Conservation (phyloP, 2,797 vertebrate species). For the Galago senegalensis region DNA sequence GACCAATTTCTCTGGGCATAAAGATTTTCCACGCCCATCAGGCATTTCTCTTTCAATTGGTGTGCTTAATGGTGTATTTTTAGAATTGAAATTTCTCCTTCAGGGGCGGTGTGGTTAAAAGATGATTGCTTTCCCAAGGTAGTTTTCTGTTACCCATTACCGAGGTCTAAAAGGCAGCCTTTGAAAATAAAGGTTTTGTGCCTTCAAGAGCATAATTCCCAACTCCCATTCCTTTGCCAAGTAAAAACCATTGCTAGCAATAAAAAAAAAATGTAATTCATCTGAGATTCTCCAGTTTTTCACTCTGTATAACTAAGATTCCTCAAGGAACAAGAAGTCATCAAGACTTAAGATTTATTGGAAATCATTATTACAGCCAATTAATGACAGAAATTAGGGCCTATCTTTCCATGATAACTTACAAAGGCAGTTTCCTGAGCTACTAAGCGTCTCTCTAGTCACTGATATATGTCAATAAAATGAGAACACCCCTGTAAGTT, state of each 20-base stretch:
- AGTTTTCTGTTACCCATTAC: slow-evolving; percentile 44
- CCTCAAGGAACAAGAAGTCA: slow-evolving; percentile 18
- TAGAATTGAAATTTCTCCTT: slow-evolving; percentile 67
- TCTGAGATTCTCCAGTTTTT: not conserved
- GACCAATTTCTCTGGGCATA: slow-evolving; percentile 61
- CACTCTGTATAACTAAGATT: not conserved
- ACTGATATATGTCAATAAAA: not conserved
- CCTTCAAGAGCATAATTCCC: not conserved
- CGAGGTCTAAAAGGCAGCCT: slow-evolving; percentile 29
- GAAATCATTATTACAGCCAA: not conserved
- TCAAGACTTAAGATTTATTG: not conserved
- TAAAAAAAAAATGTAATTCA: not conserved
- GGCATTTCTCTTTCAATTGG: slow-evolving; percentile 55
- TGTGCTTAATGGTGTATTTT: slow-evolving; percentile 62
- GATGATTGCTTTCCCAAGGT: not conserved
- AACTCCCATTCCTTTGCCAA: slow-evolving; percentile 16
- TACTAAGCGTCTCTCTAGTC: not conserved
- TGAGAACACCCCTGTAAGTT: not conserved
- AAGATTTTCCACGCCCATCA: slow-evolving; percentile 60
- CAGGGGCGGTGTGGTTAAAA: slow-evolving; percentile 31
- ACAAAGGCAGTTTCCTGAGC: slow-evolving; percentile 28
- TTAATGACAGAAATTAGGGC: not conserved
- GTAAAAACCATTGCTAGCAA: slow-evolving; percentile 3
- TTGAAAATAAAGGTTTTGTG: not conserved
- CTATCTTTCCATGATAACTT: not conserved